Base-by-base conservation (phyloP, 1,140 invertebrate genomes). In the Megalonaias nervosa region DNA sequence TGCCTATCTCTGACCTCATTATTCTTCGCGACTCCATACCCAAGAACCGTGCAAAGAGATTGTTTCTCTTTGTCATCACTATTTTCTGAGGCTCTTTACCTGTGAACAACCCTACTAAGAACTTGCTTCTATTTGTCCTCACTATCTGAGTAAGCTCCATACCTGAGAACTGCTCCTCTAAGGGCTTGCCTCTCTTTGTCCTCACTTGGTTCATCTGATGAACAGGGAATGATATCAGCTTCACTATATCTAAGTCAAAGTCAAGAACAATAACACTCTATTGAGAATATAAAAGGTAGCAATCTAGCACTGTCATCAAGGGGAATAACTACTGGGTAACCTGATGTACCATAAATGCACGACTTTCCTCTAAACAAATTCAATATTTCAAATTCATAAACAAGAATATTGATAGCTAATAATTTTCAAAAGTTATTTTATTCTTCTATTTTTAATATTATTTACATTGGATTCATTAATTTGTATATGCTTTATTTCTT, bases 161-260 rank as follows among this genome's bases (percentile, higher is more conserved):
- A 88, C 86, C 83, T 77, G 64, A 88, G 72, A 67, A 84, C 82
- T 5, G 93, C 93, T 81, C 93, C 93, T 58, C 93, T 89, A 9
- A 94, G 89, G 1, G 93, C 93, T 64, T 93, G 90, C 23, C 92
- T 92, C 73, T 92, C 93, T 71, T 92, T 92, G 59, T 93, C 92
- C 73, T 94, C 92, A 31, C 89, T 87, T 0, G 90, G 91, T 21
- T 93, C 93, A 71, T 93, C 92, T 21, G 91, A 89, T 26, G 92
- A 89, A 19, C 93, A 87, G 17, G 88, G 89, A 67, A 90, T 85
- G 15, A 90, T 77, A 74, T 90, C 84, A 59, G 77, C 86, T 82
- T 90, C 89, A 82, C 80, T 84, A 72, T 82, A 90, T 88, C 89
- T 89, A 59, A 26, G 61, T 31, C 15, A 67, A 57, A 31, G 66